Base-by-base conservation (phyloP, 2,113 vertebrate species). In the Brienomyrus longianalis region DNA sequence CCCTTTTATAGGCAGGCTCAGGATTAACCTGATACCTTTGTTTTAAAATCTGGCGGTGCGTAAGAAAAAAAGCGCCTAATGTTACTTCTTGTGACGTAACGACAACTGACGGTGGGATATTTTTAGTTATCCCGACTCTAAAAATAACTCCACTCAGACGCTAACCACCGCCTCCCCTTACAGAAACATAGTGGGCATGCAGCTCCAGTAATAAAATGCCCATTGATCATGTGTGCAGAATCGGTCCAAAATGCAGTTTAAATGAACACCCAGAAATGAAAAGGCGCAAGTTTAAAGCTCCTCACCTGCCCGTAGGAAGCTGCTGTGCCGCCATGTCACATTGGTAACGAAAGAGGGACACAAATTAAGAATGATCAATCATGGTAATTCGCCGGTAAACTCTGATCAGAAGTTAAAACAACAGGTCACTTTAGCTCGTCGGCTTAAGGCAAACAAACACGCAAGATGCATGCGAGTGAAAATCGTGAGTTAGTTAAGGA, bases 71-170 rank as follows among this genome's bases (percentile, higher is more conserved):
- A 48, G 91, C 85, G 92, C 91, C 92, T 93, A 89, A 90, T 85
- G 93, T 94, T 95, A 93, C 95, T 93, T 93, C 94, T 94, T 88
- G 89, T 96, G 96, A 96, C 93, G 95, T 90, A 94, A 93, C 90
- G 92, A 93, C 93, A 94, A 94, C 92, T 90, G 92, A 39, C 0
- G 48, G 89, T 0, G 48, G 89, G 89, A 92, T 94, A 95, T 95
- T 95, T 96, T 95, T 96, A 95, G 95, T 93, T 95, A 91, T 83
- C 83, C 0, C 89, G 54, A 91, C 66, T 87, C 95, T 95, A 95
- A 95, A 96, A 97, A 96, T 95, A 96, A 93, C 91, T 50, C 77
- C 77, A 17, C 35, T 52, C 62, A 91, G 92, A 90, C 45, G 74
- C 86, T 54, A 3, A 52, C 19, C 85, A 11, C 39, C 80, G 21